A percentile compares a stretch with the other conserved stretches of the same genome.
These are phyloP conservation scores for Zaprionus ornatus DNA, from an alignment of 1,140 invertebrate genomes.

Conservation along the genomic window DNA sequence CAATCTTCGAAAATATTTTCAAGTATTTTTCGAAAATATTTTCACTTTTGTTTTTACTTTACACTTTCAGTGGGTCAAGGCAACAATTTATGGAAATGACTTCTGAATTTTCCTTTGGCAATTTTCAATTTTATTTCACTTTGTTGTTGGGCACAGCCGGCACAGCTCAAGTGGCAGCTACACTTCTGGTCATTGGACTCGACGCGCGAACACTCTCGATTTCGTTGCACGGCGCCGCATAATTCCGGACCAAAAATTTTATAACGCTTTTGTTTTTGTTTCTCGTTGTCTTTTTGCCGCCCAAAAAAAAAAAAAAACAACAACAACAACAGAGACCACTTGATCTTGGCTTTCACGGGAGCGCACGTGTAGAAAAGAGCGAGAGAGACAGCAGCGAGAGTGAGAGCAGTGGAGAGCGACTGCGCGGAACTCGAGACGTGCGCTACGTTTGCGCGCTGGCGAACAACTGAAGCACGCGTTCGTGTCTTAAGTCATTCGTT, in stretches of 20 bases:
- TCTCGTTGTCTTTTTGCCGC: conserved; percentile 46
- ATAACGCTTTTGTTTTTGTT: conserved; percentile 44
- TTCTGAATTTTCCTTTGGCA: not conserved
- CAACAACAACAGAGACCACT: conserved; percentile 4
- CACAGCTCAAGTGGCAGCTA: conserved; percentile 8
- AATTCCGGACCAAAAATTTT: conserved; percentile 67
- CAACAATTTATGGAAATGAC: not conserved
- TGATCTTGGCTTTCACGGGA: conserved; percentile 48
- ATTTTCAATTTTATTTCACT: conserved; percentile 18
- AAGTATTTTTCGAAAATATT: not conserved
- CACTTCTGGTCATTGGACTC: conserved; percentile 72
- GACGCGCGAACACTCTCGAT: conserved; percentile 56
- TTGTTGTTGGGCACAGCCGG: conserved; percentile 30
- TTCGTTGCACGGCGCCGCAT: conserved; percentile 64
- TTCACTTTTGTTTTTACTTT: not conserved
- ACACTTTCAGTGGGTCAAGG: not conserved
- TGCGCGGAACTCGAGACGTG: conserved; percentile 38
- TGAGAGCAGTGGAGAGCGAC: not conserved
- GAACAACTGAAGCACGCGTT: conserved; percentile 60
- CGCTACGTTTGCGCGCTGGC: conserved; percentile 56
- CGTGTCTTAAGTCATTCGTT: conserved; percentile 71
- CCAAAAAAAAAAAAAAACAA: conserved; percentile 6
- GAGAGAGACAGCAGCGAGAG: not conserved
- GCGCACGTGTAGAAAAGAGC: conserved; percentile 10
- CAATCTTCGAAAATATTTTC: not conserved